Conservation (phyloP, 2,888 invertebrate species). For the Neoitamus cyanurus region DNA sequence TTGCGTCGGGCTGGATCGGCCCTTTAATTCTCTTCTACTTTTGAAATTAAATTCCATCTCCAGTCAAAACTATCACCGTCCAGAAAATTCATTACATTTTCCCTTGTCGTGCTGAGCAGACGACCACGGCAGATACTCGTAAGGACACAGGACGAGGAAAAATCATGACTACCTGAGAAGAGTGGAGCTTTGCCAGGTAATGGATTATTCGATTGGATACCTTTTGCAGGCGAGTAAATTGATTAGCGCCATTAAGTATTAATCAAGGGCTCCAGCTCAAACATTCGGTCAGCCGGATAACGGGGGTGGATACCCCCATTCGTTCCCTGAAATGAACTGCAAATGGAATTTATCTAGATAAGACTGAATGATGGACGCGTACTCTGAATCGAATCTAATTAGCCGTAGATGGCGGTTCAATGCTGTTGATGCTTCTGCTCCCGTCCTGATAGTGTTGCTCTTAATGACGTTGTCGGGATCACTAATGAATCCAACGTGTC, state of each 20-base stretch:
- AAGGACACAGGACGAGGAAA: background rate
- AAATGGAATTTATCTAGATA: background rate
- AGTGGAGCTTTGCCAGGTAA: constrained; percentile 11
- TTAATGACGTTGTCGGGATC: background rate
- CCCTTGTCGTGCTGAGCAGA: background rate
- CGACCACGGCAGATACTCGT: background rate
- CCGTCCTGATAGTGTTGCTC: background rate
- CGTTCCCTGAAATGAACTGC: background rate
- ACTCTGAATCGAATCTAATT: background rate
- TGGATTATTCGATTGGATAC: constrained; percentile 49
- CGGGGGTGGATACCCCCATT: background rate
- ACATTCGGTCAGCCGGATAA: background rate
- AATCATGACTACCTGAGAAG: background rate
- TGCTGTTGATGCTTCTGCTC: background rate
- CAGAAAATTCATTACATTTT: background rate
- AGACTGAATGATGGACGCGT: background rate
- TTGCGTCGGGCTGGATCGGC: background rate
- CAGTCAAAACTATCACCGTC: background rate
- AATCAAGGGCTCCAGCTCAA: background rate
- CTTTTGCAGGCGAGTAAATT: constrained; percentile 47
- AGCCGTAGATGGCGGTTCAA: background rate
- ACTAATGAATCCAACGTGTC: background rate
- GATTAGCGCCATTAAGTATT: constrained; percentile 48
- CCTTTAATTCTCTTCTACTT: background rate
- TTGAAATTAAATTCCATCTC: background rate